phyloP scores from a whole-genome alignment of 1,140 invertebrate genomes.

The Plectrocnemia conspersa region DNA sequence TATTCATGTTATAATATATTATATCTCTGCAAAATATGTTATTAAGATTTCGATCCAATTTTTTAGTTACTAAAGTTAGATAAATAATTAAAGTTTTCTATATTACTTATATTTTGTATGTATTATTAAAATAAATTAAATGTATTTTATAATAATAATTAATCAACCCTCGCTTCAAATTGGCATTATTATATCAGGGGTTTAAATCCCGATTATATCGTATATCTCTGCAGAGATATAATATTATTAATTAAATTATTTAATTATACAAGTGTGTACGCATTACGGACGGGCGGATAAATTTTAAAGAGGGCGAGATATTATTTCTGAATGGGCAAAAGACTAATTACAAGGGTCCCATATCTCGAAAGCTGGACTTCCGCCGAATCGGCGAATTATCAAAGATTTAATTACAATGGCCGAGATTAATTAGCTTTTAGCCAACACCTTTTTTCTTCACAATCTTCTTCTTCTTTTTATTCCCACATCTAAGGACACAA shows the following conservation, averaged over 20 bases:
- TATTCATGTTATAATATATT: background rate
- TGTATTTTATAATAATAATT: background rate
- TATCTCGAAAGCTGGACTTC: too few species aligned
- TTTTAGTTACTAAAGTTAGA: background rate
- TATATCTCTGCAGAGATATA: too few species aligned
- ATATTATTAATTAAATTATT: too few species aligned
- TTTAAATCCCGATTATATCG: too few species aligned
- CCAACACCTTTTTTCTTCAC: background rate
- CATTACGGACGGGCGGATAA: too few species aligned
- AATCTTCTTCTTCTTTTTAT: background rate
- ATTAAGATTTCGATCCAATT: background rate
- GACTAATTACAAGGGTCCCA: background rate
- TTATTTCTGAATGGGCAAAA: too few species aligned
- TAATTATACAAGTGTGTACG: too few species aligned
- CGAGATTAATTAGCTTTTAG: constrained; percentile 5
- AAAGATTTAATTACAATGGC: constrained; percentile 12
- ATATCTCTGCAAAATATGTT: background rate
- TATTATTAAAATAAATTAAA: background rate
- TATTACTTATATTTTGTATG: background rate
- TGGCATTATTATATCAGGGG: too few species aligned
- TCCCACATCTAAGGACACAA: background rate
- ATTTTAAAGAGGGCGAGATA: too few species aligned
- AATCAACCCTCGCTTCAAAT: too few species aligned
- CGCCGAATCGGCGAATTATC: constrained; percentile 8
- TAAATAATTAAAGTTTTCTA: background rate